Base-by-base conservation (phyloP, 1,140 invertebrate species). In the Lasaia peninsularis region DNA sequence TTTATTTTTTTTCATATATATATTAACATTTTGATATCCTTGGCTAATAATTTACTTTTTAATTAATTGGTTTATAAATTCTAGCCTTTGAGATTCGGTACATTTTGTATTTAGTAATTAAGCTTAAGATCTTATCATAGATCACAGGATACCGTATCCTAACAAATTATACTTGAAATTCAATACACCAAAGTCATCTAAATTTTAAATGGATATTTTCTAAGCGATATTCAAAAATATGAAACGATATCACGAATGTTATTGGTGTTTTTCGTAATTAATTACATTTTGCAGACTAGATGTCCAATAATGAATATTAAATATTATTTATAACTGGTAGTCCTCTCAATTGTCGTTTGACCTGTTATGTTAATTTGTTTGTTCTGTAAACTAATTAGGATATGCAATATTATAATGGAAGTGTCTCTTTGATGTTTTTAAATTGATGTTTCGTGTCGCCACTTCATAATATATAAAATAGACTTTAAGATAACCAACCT, bases 351-450 rank as follows among this genome's bases (percentile, higher is more conserved):
- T 18, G 37, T 40, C 16, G 37, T 40, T 40, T 40, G 37, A 40
- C 37, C 8, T 40, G 37, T 40, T 40, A 40, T 40, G 37, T 18
- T 40, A 18, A 40, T 40, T 40, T 40, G 37, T 40, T 40, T 40
- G 37, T 40, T 40, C 37, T 40, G 37, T 7, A 9, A 40, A 40
- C 37, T 40, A 40, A 40, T 40, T 40, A 40, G 37, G 16, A 18
- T 40, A 18, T 40, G 37, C 16, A 24, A 24, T 24, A n/a, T 40
- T 40, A 18, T 16, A 40, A 40, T 40, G 37, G 35, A 9, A 40
- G 37, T 40, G 16, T 40, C 10, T 40, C 37, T 40, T 18, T 6
- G 37, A 40, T 10, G 14, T 40, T 40, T 10, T 18, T 18, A 40
- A 18, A 10, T 18, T 14, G 14, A 12, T 40, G 14, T 40, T 40